Percentiles rank a stretch among this genome's conserved stretches.
phyloP scores from a whole-genome alignment of 2,113 vertebrate species.

The Percopsis transmontana region DNA sequence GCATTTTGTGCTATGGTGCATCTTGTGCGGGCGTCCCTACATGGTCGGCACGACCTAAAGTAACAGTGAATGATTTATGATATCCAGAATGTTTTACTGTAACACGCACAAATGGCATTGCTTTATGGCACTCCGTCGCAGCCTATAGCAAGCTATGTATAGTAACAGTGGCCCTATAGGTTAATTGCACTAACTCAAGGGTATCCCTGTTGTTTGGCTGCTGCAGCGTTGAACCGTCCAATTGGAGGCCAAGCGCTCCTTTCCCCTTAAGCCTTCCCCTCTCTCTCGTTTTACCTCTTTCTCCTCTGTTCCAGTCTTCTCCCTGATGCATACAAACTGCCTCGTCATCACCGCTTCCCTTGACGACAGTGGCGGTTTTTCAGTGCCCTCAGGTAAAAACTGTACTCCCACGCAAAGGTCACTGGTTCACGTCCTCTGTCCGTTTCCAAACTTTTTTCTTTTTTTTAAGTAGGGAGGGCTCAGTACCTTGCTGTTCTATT shows the following conservation, averaged over 20 bases:
- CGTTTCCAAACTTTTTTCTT: constrained; percentile 37
- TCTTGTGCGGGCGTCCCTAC: constrained; percentile 20
- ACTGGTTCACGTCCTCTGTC: constrained; percentile 40
- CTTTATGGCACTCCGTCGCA: constrained; percentile 12
- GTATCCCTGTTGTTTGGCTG: constrained; percentile 27
- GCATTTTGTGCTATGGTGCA: neutral
- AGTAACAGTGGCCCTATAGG: constrained; percentile 39
- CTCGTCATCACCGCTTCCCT: constrained; percentile 54
- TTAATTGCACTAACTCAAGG: constrained; percentile 66
- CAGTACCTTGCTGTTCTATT: constrained; percentile 33
- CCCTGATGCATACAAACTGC: constrained; percentile 44
- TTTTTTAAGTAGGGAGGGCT: constrained; percentile 22
- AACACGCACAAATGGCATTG: constrained; percentile 32
- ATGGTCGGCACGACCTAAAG: constrained; percentile 44
- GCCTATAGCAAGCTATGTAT: constrained; percentile 49
- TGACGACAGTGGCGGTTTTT: constrained; percentile 41
- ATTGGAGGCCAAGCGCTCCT: constrained; percentile 30
- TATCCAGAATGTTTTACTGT: constrained; percentile 31
- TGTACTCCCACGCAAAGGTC: constrained; percentile 42
- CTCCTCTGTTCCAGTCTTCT: constrained; percentile 17
- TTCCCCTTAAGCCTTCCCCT: neutral
- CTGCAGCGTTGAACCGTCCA: constrained; percentile 30
- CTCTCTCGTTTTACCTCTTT: constrained; percentile 3
- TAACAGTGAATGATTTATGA: constrained; percentile 63
- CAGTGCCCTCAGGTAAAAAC: constrained; percentile 48